Conservation (phyloP, 1,140 invertebrate genomes). For the Mactra quadrangularis region DNA sequence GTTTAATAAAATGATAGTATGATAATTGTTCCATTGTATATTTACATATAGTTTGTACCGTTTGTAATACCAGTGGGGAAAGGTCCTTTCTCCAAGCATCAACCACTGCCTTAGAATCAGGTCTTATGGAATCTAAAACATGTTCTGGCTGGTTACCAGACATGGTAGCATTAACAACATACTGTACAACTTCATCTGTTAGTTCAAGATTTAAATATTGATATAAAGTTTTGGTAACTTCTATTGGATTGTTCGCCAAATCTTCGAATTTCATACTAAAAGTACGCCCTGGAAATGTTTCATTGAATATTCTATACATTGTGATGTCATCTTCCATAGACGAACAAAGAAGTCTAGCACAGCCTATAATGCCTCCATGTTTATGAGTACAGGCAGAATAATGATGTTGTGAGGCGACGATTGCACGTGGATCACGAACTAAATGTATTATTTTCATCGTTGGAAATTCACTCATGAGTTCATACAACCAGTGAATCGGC, state of each 20-base stretch:
- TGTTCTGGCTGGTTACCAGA: constrained; percentile 1
- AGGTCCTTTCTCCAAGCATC: constrained; percentile 26
- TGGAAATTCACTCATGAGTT: constrained; percentile 27
- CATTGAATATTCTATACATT: not conserved
- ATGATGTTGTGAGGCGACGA: not conserved
- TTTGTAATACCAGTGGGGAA: not conserved
- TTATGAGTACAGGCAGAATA: not conserved
- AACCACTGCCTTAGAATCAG: not conserved
- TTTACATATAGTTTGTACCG: constrained; percentile 17
- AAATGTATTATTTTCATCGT: constrained; percentile 48
- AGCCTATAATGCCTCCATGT: constrained; percentile 15
- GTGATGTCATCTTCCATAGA: constrained; percentile 33
- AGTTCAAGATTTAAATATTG: constrained; percentile 8
- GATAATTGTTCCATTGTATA: constrained; percentile 19
- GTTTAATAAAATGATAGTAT: constrained; percentile 20
- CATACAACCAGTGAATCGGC: not conserved
- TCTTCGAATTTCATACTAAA: constrained; percentile 28
- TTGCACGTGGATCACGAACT: constrained; percentile 41
- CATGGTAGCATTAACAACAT: constrained; percentile 27
- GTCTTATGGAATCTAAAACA: constrained; percentile 15
- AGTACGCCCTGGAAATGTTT: constrained; percentile 3
- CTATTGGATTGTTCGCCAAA: constrained; percentile 7
- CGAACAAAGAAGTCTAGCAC: constrained; percentile 25
- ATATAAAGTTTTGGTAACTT: constrained; percentile 21
- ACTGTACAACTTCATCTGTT: not conserved